Base-by-base conservation (phyloP, 2,113 vertebrate genomes). In the Glaucidium brasilianum region DNA sequence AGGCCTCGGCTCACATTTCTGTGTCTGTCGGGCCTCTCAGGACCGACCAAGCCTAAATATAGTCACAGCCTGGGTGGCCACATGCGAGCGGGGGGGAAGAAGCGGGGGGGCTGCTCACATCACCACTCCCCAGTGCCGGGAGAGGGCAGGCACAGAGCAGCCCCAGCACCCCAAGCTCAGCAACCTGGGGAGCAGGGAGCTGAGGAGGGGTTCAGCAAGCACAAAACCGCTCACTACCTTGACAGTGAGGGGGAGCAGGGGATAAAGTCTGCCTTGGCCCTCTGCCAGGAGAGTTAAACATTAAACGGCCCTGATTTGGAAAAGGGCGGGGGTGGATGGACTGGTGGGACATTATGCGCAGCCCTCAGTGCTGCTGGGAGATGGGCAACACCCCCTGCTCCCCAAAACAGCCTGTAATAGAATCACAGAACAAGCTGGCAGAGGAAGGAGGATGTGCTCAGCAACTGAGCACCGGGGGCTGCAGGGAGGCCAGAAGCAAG, bases 21-120 rank as follows among this genome's bases (percentile, higher is more conserved):
- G 97, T 97, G 98, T 98, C 97, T 97, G 97, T 93, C 34, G 7
- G 94, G 93, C 95, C 85, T 94, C 90, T 88, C 34, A 72, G 96
- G 96, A 97, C 97, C 94, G 83, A 97, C 93, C 89, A 97, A 97
- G 98, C 97, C 98, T 99, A 99, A 99, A 99, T 99, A 99, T 99
- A 99, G 98, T 98, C 98, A 98, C 97, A 97, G 97, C 79, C 85
- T 5, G 79, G 79, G 89, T 81, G 94, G 94, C 91, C 94, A 96
- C 92, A 97, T 93, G 91, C 12, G 0, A 95, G 84, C 52, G 4
- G 85, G 79, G 79, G 95, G 76, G 58, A 22, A 80, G 64, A 52
- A 82, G 89, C 76, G 73, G 83, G 93, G 97, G 92, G 67, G 93
- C 85, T 64, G 86, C 92, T 85, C 79, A 64, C 69, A 96, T 79